Base-by-base conservation (phyloP, 2,797 vertebrate species). In the Knipowitschia caucasica region DNA sequence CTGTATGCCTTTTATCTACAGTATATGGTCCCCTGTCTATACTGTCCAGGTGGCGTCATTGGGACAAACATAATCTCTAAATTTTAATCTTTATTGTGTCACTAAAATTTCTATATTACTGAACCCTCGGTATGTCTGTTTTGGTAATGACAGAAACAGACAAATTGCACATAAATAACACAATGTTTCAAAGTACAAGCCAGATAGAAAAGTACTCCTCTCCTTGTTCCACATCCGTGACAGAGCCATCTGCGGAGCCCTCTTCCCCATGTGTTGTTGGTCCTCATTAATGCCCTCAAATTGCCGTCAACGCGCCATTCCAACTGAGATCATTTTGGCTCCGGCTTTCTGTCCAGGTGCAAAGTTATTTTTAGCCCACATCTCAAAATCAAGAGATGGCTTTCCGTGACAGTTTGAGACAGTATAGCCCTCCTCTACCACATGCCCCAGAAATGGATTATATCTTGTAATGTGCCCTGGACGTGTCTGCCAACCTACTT, bases 221-320 rank as follows among this genome's bases (percentile, higher is more conserved):
- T 35, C 12, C 45, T 30, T 46, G 58, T 10, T 52, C 54, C 29
- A 47, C 68, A 68, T 65, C 59, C 62, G 76, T 72, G 68, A 70
- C 69, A 81, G 50, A 56, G 67, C 78, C 78, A 70, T 82, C 82
- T 78, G 75, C 61, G 73, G 51, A 35, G 47, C 53, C 49, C 55
- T 59, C 50, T 7, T 65, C 67, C 47, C 66, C 56, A 15, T 66
- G 71, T 68, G 80, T 45, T 50, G 67, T 66, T 21, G 6, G 47
- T 56, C 62, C 59, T 77, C 80, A 77, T 81, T 80, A 78, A 77
- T 71, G 75, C 35, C 67, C 64, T 62, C 21, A 6, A 36, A 50
- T 74, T 64, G 59, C 65, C 64, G 64, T 78, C 70, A 60, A 57
- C 67, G 69, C 66, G 67, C 77, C 57, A 55, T 59, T 63, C 62